Conservation (phyloP, 1,140 invertebrate genomes). For the Rhizoglyphus robini region DNA sequence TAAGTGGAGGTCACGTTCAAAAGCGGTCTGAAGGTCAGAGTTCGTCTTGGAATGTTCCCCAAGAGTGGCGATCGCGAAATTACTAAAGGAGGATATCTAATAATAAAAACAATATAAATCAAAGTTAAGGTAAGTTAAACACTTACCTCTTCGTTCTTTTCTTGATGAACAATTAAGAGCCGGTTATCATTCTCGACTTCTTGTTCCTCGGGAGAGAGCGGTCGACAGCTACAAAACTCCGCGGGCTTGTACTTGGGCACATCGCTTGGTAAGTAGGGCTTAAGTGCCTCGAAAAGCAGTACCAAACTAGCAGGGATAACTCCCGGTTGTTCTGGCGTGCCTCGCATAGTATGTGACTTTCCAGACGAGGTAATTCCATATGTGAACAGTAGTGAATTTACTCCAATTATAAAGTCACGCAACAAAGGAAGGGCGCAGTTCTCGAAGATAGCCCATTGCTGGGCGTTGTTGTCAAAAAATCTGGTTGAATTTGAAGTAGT, state of each 20-base stretch:
- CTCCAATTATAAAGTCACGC: constrained; percentile 48
- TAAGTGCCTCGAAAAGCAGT: constrained; percentile 68
- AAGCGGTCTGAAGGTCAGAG: no score
- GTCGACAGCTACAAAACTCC: constrained; percentile 1
- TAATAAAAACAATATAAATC: no score
- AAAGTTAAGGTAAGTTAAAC: no score
- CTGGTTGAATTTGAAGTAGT: constrained; percentile 18
- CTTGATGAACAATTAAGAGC: not conserved
- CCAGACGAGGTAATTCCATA: constrained; percentile 98
- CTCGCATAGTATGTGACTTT: constrained; percentile 98
- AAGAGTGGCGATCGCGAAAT: no score
- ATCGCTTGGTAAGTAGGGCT: constrained; percentile 27
- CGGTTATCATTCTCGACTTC: not conserved
- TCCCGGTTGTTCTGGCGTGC: constrained; percentile 85
- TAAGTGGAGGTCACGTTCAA: no score
- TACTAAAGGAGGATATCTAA: no score
- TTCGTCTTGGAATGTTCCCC: no score
- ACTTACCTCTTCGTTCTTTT: not conserved
- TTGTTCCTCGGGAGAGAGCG: not conserved
- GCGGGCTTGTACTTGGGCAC: not conserved
- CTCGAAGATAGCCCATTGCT: constrained; percentile 34
- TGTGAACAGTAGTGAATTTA: constrained; percentile 74
- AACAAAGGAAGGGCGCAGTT: constrained; percentile 43
- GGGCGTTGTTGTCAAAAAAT: constrained; percentile 30
- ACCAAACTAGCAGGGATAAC: constrained; percentile 96